Evolutionary conservation across 2,113 vertebrate species (phyloP), one percentile per base, ranked within the genome.

Genomic region (Phylloscopus trochilus): DNA sequence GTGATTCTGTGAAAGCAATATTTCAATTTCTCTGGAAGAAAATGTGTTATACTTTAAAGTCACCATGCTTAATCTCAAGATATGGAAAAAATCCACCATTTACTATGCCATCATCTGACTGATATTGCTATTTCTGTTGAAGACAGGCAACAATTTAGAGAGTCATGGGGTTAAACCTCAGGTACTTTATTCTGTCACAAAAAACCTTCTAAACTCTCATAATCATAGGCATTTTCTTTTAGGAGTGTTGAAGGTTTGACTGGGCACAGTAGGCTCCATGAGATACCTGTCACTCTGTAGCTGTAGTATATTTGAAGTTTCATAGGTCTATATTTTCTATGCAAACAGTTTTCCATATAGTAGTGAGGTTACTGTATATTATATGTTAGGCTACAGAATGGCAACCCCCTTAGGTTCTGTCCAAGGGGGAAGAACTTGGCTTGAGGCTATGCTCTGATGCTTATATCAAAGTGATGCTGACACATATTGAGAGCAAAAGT

Each of bases 401-500:
- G 67, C 63, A 93, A 33, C 20, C 49, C 37, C 59, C 72, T 70
- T n/a, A 83, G 35, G 44, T 84, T 92, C 55, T 55, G 51, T 64
- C 64, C 23, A 37, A 70, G 41, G 13, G 21, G 26, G 16, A 58
- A 76, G 76, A 89, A 70, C 47, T 77, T 92, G 82, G 63, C 52
- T 94, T 58, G 35, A 93, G 77, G 77, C 52, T 87, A 9, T 30
- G 30, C 60, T 95, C 39, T 88, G 81, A 95, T 93, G 70, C 92
- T 79, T 85, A 37, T 72, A 92, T 93, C 83, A 95, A 94, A 94
- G 88, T 78, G 70, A 49, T 73, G 23, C 37, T 80, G 80, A 92
- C 83, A 95, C 19, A 62, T 46, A 91, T 37, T 0, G 2, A 80
- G 77, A 93, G n/a, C 37, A 85, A 93, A 91, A 89, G 49, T 67